Percentiles rank a stretch among this genome's conserved stretches.
Evolutionary conservation across 2,113 vertebrate genomes (phyloP).

Genomic region (Atlantisia rogersi): DNA sequence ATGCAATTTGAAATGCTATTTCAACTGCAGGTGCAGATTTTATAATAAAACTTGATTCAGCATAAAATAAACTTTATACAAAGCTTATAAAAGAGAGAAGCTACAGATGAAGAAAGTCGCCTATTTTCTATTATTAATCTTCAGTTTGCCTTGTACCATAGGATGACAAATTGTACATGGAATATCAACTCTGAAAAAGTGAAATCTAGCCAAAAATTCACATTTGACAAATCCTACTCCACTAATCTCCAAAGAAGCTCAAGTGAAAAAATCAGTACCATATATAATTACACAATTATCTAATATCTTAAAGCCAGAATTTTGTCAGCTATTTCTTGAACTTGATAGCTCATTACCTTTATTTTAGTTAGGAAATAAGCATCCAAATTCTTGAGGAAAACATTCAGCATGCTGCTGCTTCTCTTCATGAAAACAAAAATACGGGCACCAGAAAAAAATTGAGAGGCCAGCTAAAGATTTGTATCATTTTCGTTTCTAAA

Average conservation of each 20-base stretch:
- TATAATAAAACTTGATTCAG: conserved; percentile 11
- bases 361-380: not conserved
- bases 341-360: not conserved
- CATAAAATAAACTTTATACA: not conserved
- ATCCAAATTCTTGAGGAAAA: not conserved
- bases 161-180: not conserved
- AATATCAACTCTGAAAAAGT: not conserved
- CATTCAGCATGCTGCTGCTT: not conserved
- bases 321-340: not conserved
- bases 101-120: not conserved
- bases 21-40: not conserved
- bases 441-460: not conserved
- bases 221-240: not conserved
- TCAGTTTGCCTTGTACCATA: not conserved
- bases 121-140: not conserved
- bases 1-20: not conserved
- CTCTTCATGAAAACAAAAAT: not conserved
- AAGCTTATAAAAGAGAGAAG: not conserved
- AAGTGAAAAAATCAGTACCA: not conserved
- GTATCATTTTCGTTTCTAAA: not conserved
- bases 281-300: not conserved
- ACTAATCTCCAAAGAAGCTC: not conserved
- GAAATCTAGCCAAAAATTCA: not conserved
- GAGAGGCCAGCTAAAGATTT: not conserved
- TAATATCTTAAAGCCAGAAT: not conserved